Base-by-base conservation (phyloP, 2,888 invertebrate species). In the Acronicta psi region DNA sequence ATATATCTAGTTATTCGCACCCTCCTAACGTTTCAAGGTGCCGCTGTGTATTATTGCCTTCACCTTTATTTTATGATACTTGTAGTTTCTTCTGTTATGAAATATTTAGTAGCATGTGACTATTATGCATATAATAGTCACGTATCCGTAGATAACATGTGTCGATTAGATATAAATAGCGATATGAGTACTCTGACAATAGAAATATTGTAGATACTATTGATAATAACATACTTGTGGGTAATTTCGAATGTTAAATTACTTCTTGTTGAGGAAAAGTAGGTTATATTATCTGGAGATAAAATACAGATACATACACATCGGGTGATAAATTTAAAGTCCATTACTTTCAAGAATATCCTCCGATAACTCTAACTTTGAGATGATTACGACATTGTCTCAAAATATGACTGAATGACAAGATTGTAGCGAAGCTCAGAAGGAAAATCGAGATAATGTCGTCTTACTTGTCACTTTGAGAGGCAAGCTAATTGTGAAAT, bases 21-120 rank as follows among this genome's bases (percentile, higher is more conserved):
- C 13, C 38, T 36, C n/a, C n/a, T 18, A 20, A 42, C 36, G 37
- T 38, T 42, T 38, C 17, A 42, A 18, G 11, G n/a, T 29, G 1
- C 31, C n/a, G 5, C 9, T 40, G 38, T 14, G 9, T 66, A 51
- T 58, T 51, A 64, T 64, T 25, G 23, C 55, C 25, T 55, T 65
- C 44, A 52, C 72, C 67, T 59, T 59, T 54, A 53, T 51, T 64
- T 61, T 50, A 55, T 46, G 37, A 41, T 52, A 20, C 25, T 31
- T 10, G 25, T 40, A 47, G 34, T 29, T 37, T 34, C 34, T 45
- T 38, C 16, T 18, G 13, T 25, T 50, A 62, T 72, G 11, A 58
- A 56, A 56, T 47, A 62, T 62, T 58, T 43, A 69, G 58, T 38
- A 67, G 51, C 53, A 18, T 53, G 41, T 44, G 38, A 34, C 29